phyloP scores from a whole-genome alignment of 2,113 vertebrate species.

The Phalacrocorax carbo region DNA sequence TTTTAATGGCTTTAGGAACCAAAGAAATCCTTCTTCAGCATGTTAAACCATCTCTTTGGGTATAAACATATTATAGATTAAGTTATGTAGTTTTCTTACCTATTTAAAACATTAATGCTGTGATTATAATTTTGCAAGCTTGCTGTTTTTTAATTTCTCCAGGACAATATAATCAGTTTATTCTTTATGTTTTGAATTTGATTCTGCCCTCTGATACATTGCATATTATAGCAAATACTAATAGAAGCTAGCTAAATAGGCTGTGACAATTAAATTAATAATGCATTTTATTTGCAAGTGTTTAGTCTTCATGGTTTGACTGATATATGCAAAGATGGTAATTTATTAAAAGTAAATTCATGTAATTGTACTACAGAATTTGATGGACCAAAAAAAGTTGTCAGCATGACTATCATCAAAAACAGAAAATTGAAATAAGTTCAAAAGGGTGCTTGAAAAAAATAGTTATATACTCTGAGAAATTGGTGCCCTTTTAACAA shows the following conservation, averaged over 20 bases:
- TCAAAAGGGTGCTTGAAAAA: conserved; percentile 57
- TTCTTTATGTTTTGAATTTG: conserved; percentile 74
- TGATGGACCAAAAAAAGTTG: conserved; percentile 95
- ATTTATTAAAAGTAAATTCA: conserved; percentile 98
- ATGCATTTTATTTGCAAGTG: conserved; percentile 96
- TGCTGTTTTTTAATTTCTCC: conserved; percentile 75
- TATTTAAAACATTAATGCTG: conserved; percentile 74
- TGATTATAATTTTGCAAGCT: conserved; percentile 74
- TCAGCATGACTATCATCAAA: conserved; percentile 90
- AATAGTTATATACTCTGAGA: not conserved
- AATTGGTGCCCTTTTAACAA: not conserved
- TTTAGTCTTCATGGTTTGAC: conserved; percentile 91
- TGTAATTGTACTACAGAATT: conserved; percentile 89
- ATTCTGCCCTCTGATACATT: conserved; percentile 71
- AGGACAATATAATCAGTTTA: conserved; percentile 75
- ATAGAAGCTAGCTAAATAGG: conserved; percentile 80
- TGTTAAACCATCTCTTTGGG: conserved; percentile 28
- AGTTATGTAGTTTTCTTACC: conserved; percentile 67
- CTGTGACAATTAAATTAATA: conserved; percentile 92
- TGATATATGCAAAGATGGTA: conserved; percentile 97
- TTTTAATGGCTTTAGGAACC: conserved; percentile 53
- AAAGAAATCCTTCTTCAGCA: conserved; percentile 44
- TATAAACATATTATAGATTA: conserved; percentile 45
- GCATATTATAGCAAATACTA: conserved; percentile 76
- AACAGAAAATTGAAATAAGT: conserved; percentile 75